phyloP scores from a whole-genome alignment of 2,797 vertebrate species.

The Echiichthys vipera region DNA sequence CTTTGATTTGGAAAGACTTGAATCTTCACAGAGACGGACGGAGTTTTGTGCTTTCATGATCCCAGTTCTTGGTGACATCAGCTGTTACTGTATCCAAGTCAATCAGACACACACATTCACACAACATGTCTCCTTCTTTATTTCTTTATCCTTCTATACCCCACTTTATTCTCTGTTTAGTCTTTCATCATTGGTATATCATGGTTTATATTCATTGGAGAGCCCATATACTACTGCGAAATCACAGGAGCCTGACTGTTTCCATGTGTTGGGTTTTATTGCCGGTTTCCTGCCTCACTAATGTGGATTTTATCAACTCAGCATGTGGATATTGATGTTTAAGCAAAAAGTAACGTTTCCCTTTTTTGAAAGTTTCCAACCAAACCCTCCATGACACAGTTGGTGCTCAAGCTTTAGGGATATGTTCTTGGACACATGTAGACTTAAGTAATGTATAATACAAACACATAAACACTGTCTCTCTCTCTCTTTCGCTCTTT shows the following conservation, averaged over 20 bases:
- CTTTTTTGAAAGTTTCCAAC: conserved; percentile 45
- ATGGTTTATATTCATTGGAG: conserved; percentile 78
- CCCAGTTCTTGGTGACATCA: conserved; percentile 35
- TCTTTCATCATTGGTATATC: conserved; percentile 74
- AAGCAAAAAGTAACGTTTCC: conserved; percentile 63
- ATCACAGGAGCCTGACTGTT: conserved; percentile 79
- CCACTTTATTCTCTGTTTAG: conserved; percentile 63
- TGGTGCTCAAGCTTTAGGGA: conserved; percentile 25
- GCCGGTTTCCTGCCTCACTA: conserved; percentile 79
- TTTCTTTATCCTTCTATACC: conserved; percentile 48
- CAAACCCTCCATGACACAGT: conserved; percentile 39
- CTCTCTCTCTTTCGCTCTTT: conserved; percentile 3
- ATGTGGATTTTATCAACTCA: conserved; percentile 84
- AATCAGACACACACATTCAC: conserved; percentile 49
- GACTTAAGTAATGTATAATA: conserved; percentile 33
- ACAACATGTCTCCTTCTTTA: conserved; percentile 48
- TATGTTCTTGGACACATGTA: conserved; percentile 16
- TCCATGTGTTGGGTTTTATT: conserved; percentile 82
- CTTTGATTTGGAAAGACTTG: conserved; percentile 3
- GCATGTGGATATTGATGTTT: conserved; percentile 78
- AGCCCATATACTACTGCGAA: conserved; percentile 71
- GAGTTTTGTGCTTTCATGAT: conserved; percentile 41
- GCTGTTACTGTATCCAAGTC: conserved; percentile 28
- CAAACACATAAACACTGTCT: conserved; percentile 43
- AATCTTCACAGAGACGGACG: background rate